Evolutionary conservation across 1,140 invertebrate species (phyloP), one percentile per base, ranked within the genome.

Genomic region (Drosophila tsacasi): DNA sequence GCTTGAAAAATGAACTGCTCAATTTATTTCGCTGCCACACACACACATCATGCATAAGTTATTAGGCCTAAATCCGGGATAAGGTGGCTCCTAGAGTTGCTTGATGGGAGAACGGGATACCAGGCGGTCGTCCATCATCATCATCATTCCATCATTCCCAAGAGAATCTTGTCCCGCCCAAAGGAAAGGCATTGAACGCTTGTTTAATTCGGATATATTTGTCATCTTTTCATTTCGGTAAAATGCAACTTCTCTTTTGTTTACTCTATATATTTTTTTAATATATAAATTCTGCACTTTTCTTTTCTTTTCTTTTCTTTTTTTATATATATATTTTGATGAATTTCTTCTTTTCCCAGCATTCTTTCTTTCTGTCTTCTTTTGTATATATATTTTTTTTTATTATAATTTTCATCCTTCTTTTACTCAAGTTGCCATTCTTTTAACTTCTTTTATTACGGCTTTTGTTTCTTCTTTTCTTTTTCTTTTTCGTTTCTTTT

Each of bases 171-270:
- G 61, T 81, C 84, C 84, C 85, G 68, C 84, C 84, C 84, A 84
- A 87, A 87, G 81, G 85, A 89, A 87, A 87, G 85, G 85, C 81
- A 89, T 72, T 57, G 69, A 75, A 68, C 73, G 69, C 63, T 81
- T 84, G 77, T 89, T 89, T 87, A 81, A 89, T 89, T 89, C 59
- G 85, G 67, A 89, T 87, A 90, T 87, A 89, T 87, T 89, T 89
- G 71, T 78, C 79, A 66, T 83, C 84, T 78, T 87, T 79, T 78
- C 69, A 61, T 52, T 66, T 87, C 76, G 72, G 69, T 81, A 84
- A 87, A 78, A 78, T 78, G 81, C 69, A 87, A 84, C 76, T 84
- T 76, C 67, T 52, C 50, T 87, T 75, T 80, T 87, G 50, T 66
- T 68, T 77, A 85, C 52, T 89, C 58, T 83, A 72, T 80, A 86